Percentiles rank a stretch among this genome's conserved stretches.
These are phyloP conservation scores for Anolis apletophallus DNA, from an alignment of 2,797 vertebrate genomes.

Conservation along the genomic window DNA sequence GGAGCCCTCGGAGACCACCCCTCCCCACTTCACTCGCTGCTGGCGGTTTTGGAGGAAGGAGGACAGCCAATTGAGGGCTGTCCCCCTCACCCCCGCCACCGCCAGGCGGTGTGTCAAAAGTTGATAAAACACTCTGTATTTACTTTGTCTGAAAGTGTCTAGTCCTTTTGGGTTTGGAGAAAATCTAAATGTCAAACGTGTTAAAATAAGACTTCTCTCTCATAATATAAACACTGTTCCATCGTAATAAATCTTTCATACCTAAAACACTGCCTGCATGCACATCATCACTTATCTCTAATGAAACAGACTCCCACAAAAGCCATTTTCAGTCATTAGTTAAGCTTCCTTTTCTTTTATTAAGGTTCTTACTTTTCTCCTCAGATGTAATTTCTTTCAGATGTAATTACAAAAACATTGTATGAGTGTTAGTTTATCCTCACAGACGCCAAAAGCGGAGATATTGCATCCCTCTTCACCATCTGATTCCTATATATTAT, in stretches of 20 bases:
- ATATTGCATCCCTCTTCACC: not conserved
- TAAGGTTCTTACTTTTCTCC: not conserved
- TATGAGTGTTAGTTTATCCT: not conserved
- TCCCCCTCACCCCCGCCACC: no score
- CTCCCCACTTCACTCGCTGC: no score
- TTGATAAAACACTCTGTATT: not conserved
- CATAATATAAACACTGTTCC: conserved; percentile 4
- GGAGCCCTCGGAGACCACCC: no score
- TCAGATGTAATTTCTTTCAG: not conserved
- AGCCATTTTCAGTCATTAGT: conserved; percentile 8
- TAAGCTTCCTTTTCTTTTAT: not conserved
- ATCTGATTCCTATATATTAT: no score
- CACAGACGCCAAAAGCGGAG: not conserved
- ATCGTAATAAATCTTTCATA: conserved; percentile 1
- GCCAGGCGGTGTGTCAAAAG: no score
- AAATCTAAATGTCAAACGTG: not conserved
- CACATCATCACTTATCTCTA: conserved; percentile 1
- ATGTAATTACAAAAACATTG: not conserved
- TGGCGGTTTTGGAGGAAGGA: no score
- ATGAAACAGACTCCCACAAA: not conserved
- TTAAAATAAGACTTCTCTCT: conserved; percentile 21
- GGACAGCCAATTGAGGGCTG: no score
- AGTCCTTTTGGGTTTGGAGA: not conserved
- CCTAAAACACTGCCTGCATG: not conserved
- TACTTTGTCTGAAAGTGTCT: not conserved